Conservation (phyloP, 2,888 invertebrate species). For the Halictus quadricinctus region DNA sequence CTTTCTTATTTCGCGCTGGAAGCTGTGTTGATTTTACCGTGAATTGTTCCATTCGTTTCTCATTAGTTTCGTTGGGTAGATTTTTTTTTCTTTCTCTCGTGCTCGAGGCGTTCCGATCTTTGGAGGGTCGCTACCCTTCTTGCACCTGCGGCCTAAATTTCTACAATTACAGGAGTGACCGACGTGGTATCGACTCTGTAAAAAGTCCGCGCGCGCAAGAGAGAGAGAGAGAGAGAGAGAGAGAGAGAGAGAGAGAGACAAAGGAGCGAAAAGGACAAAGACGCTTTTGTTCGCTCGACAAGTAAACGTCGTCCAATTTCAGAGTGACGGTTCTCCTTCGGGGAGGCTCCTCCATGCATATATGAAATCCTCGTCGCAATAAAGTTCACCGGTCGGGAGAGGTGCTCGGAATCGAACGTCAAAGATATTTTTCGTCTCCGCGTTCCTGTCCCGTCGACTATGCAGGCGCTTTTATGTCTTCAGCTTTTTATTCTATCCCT, state of each 20-base stretch:
- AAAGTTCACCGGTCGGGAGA: constrained; percentile 16
- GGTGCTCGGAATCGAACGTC: constrained; percentile 44
- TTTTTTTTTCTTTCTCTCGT: background rate
- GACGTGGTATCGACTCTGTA: background rate
- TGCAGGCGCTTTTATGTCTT: constrained; percentile 40
- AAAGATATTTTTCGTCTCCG: constrained; percentile 48
- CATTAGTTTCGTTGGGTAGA: background rate
- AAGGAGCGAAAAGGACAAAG: background rate
- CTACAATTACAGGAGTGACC: background rate
- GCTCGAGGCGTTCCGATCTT: background rate
- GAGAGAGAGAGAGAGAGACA: background rate
- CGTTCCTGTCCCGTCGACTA: constrained; percentile 14
- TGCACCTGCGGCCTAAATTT: background rate
- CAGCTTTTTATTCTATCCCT: constrained; percentile 44
- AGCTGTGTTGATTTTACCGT: background rate
- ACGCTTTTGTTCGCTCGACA: background rate
- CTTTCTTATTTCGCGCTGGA: background rate
- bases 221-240: too few species aligned
- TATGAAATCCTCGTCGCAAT: constrained; percentile 20
- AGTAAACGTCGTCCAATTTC: constrained; percentile 25
- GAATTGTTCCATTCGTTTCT: background rate
- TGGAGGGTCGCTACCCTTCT: background rate
- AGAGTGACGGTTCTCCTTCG: background rate
- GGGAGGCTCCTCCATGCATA: background rate
- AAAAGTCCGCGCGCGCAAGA: background rate